Percentiles rank a stretch among this genome's conserved stretches.
Conservation (phyloP, 2,888 invertebrate genomes). For the Sacculina carcini region DNA sequence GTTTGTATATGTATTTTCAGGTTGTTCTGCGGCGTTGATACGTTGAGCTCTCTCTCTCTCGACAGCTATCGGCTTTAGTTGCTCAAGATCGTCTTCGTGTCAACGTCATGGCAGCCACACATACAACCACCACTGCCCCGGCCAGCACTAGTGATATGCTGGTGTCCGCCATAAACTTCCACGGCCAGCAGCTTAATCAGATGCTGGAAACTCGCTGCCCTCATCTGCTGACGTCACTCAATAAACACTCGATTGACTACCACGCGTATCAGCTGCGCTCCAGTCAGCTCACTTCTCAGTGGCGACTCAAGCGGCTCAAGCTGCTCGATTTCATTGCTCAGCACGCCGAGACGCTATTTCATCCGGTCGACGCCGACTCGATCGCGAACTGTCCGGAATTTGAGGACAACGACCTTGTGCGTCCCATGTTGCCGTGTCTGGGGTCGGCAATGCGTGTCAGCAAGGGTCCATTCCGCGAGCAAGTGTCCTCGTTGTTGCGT, state of each 20-base stretch:
- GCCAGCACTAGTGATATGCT: too few species aligned
- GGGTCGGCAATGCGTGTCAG: conserved; percentile 60
- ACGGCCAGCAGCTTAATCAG: conserved; percentile 63
- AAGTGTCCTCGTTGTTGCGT: background rate
- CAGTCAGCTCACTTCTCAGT: conserved; percentile 36
- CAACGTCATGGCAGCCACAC: too few species aligned
- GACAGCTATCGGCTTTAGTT: too few species aligned
- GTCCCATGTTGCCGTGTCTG: conserved; percentile 61
- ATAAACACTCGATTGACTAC: conserved; percentile 25
- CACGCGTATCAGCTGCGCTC: conserved; percentile 49
- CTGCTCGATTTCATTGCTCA: conserved; percentile 64
- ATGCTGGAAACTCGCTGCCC: conserved; percentile 48
- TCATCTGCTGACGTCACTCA: conserved; percentile 23
- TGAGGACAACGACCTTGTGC: conserved; percentile 26
- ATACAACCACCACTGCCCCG: too few species aligned
- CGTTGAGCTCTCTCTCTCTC: too few species aligned
- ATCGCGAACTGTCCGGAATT: background rate
- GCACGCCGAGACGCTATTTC: conserved; percentile 48
- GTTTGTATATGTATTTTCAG: too few species aligned
- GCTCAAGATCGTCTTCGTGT: too few species aligned
- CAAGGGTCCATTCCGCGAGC: conserved; percentile 28
- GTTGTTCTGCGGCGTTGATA: too few species aligned
- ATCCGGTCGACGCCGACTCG: conserved; percentile 8
- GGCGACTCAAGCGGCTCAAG: conserved; percentile 44
- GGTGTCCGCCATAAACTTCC: conserved; percentile 48